These are phyloP conservation scores for Anorthoa munda DNA, from an alignment of 2,888 invertebrate genomes.

Conservation along the genomic window DNA sequence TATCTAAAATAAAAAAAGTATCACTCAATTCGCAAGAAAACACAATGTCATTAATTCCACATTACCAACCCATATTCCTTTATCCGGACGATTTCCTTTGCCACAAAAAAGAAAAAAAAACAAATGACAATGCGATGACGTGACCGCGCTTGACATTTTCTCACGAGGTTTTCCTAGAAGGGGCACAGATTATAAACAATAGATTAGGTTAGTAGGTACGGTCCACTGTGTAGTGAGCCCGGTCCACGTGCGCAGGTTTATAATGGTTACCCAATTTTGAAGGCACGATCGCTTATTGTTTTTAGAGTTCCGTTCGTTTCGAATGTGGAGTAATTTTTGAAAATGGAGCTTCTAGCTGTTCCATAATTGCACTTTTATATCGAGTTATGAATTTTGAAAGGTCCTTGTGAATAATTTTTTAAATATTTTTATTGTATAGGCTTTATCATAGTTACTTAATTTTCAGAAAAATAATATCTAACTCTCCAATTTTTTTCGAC, in stretches of 20 bases:
- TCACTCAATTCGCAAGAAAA: too few relatives aligned
- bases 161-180: slow-evolving; percentile 52
- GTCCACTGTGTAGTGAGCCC: slow-evolving; percentile 33
- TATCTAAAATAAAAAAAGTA: too few relatives aligned
- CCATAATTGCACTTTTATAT: slow-evolving; percentile 2
- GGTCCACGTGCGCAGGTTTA: slow-evolving; percentile 49
- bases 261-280: slow-evolving; percentile 59
- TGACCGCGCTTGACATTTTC: slow-evolving; percentile 46
- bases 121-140: slow-evolving; percentile 43
- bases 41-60: background rate
- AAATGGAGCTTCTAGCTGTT: too few relatives aligned
- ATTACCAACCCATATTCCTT: background rate
- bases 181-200: slow-evolving; percentile 53
- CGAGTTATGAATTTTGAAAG: background rate
- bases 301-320: slow-evolving; percentile 51
- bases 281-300: slow-evolving; percentile 38
- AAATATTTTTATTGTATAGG: background rate
- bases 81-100: background rate
- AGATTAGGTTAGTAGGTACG: slow-evolving; percentile 64
- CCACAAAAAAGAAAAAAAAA: background rate
- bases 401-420: background rate
- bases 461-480: background rate
- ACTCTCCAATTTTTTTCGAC: too few relatives aligned
- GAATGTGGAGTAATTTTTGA: slow-evolving; percentile 33
- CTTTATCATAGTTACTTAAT: background rate